Evolutionary conservation across 2,113 vertebrate species (phyloP), one percentile per base, ranked within the genome.

Genomic region (Mungos mungo): DNA sequence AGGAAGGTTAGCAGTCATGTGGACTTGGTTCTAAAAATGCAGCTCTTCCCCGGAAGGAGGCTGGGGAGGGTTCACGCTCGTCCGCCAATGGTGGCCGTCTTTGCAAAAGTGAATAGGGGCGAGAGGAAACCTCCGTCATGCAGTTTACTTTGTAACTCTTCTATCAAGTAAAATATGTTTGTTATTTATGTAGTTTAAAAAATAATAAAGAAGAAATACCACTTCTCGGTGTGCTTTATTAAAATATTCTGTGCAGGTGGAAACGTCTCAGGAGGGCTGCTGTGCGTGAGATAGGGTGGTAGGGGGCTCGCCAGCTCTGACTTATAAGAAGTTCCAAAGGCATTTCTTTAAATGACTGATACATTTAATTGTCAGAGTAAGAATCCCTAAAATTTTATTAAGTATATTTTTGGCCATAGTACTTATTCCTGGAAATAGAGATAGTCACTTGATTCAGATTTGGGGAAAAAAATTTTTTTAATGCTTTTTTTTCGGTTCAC

Each of bases 401-500:
- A 93, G 97, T 96, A 47, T 57, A 66, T 93, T 92, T 65, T 95
- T 97, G 94, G 74, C 87, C 85, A 7, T 54, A 95, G 65, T 95
- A 79, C 35, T 65, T 96, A 72, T 71, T 77, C 47, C 57, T n/a
- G 9, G 85, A 96, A 92, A 96, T 69, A 50, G 63, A 66, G 54
- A 72, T 90, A 97, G 45, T 95, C 27, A 88, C 91, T 98, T 97
- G 81, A 83, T 97, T 94, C 71, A 47, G 45, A 84, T 95, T 79
- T 93, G 69, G 85, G 65, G 76, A 79, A 84, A 52, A 50, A 1
- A 18, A 11, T 76, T 92, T 77, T 68, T 65, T 5, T 76, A 77
- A 77, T 41, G 74, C 92, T 15, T 90, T 90, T 90, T 87, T 69
- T 87, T 33, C 63, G 65, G 38, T 97, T 93, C 86, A 81, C 90